Evolutionary conservation across 2,797 vertebrate genomes (phyloP), one percentile per base, ranked within the genome.

Genomic region (Coregonus sp.): DNA sequence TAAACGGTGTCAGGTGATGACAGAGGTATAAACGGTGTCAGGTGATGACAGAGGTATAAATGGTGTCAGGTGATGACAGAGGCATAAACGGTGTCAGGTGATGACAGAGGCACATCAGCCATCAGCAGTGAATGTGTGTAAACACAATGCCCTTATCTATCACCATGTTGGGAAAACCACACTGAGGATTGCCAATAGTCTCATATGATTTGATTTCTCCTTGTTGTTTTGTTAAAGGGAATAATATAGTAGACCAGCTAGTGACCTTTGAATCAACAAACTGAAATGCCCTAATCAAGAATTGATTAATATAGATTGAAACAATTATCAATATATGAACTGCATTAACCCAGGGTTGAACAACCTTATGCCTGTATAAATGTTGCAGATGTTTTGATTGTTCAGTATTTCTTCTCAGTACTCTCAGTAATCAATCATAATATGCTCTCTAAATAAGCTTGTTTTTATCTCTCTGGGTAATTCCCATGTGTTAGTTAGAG

Each of bases 1-100:
- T 50, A 79, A 70, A 70, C 20, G 4, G 59, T 74, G 69, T 52
- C 74, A 67, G 74, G 4, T 50, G 59, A 35, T 59, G 74, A 47
- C 40, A 51, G 18, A 66, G 31, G 4, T 1, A 25, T 50, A 79
- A 70, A 70, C 16, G 4, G 59, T 74, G 69, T 52, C 74, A 67
- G 74, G 4, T 50, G 59, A 35, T 59, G 74, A 47, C 40, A 51
- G 18, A 66, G 31, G 4, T 1, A 25, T 50, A 79, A 70, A 70
- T 12, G 4, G 59, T 74, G 69, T 52, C 74, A 67, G 74, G 4
- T 50, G 59, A 35, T 59, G 74, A 47, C 40, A 51, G 18, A 66
- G 31, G 4, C 74, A 68, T 50, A 79, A 70, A 70, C 20, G 4
- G 59, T 74, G 69, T 52, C 74, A 67, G 74, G 4, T 50, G 59